phyloP scores from a whole-genome alignment of 2,113 vertebrate species.

The Thryonomys swinderianus region DNA sequence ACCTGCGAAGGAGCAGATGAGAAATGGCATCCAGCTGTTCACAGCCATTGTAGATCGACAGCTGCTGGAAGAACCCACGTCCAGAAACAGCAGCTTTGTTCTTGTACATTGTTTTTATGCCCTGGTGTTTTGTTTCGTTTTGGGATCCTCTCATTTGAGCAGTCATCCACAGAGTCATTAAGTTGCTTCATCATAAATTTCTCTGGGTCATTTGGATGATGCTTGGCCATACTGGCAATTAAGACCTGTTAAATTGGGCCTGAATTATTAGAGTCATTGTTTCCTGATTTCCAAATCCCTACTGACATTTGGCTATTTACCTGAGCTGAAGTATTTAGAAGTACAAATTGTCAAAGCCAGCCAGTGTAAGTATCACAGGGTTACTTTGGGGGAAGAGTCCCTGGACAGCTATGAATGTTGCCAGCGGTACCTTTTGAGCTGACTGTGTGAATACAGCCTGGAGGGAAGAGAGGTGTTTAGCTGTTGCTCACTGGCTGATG shows the following conservation, averaged over 20 bases:
- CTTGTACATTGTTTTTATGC: background rate
- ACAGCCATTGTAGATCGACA: background rate
- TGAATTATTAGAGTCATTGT: background rate
- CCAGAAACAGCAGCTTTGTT: background rate
- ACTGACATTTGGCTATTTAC: background rate
- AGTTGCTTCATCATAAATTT: background rate
- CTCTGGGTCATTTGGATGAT: constrained; percentile 31
- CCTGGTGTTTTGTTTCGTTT: background rate
- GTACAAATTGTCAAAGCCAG: background rate
- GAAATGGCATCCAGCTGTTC: background rate
- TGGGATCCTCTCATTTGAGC: background rate
- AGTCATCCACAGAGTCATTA: background rate
- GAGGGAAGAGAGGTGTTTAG: background rate
- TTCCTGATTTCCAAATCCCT: constrained; percentile 50
- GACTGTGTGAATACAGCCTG: background rate
- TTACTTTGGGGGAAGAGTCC: background rate
- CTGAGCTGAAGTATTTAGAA: background rate
- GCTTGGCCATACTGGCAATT: background rate
- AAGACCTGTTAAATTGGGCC: background rate
- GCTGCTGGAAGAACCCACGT: background rate
- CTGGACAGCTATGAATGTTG: background rate
- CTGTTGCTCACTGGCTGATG: accelerated
- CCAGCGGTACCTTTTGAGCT: background rate
- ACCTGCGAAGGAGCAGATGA: background rate
- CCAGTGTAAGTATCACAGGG: background rate